phyloP scores from a whole-genome alignment of 1,140 invertebrate species.

The Amphibalanus amphitrite region DNA sequence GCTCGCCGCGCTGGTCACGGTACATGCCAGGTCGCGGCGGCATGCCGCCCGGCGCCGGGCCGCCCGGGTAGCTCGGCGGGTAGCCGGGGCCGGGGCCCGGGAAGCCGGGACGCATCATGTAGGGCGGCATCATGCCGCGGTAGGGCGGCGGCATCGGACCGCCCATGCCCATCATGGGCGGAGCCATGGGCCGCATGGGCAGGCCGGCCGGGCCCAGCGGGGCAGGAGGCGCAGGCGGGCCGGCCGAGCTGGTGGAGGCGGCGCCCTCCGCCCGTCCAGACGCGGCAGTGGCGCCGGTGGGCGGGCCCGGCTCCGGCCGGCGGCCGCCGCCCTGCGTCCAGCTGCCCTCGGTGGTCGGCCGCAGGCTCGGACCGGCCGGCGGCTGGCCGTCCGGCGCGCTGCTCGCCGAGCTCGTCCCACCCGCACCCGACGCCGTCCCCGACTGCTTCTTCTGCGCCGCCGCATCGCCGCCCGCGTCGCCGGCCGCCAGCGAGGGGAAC shows the following conservation, averaged over 20 bases:
- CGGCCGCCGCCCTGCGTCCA: slow-evolving; percentile 11
- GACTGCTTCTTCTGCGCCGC: slow-evolving; percentile 1
- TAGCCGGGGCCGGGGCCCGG: not conserved
- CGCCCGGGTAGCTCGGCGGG: not conserved
- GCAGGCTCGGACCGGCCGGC: not conserved
- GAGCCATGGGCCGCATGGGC: not conserved
- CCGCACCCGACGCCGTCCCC: too few relatives aligned
- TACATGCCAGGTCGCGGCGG: not conserved
- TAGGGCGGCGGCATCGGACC: not conserved
- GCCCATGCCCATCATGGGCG: not conserved
- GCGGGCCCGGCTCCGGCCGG: slow-evolving; percentile 1
- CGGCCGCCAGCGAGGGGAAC: slow-evolving; percentile 4
- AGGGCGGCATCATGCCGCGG: not conserved
- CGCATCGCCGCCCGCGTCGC: slow-evolving; percentile 6
- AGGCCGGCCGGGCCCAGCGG: slow-evolving; percentile 18
- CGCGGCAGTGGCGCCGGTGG: not conserved
- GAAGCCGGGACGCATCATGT: not conserved
- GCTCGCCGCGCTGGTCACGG: not conserved
- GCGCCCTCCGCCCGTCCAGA: slow-evolving; percentile 10
- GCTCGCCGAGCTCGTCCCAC: not conserved
- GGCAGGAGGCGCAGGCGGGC: slow-evolving; percentile 13
- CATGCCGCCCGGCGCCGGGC: not conserved
- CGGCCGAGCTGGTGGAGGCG: slow-evolving; percentile 5
- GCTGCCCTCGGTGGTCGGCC: slow-evolving; percentile 5
- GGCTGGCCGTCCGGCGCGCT: not conserved